Base-by-base conservation (phyloP, 2,797 vertebrate genomes). In the Champsocephalus esox region DNA sequence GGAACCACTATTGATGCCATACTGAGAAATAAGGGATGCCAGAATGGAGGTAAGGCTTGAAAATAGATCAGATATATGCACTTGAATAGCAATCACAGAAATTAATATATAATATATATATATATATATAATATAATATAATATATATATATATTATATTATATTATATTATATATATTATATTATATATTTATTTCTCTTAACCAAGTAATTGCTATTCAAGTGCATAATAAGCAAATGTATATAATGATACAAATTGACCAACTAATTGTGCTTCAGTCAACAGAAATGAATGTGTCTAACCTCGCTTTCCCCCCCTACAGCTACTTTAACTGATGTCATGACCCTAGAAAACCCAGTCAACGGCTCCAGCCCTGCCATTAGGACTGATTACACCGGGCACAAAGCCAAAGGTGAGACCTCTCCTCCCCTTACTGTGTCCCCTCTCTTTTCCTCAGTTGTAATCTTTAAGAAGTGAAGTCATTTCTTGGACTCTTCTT, bases 1-100 rank as follows among this genome's bases (percentile, higher is more conserved):
- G 96, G 97, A 89, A 98, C 98, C 60, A 96, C 96, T 65, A 90
- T 98, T 75, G 96, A 99, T 80, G 93, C 95, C 55, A 96, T 99
- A 74, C 92, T 98, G 74, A 96, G 97, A 90, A 99, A 99, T 89
- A 98, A 98, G 93, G 98, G 98, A 88, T 99, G 98, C 77, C 95
- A 97, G 74, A 97, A 90, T 84, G 96, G 94, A 88, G 95, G 98
- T 99, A 93, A 96, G 96, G 95, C 19, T 72, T 13, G 38, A 51
- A 49, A 63, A 46, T 4, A 44, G 1, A 57, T 56, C 0, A 9
- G 28, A 72, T 41, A 48, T 24, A 21, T 21, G 21, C 21, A 21
- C 21, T 21, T 21, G 21, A 21, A 21, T 21, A 21, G 21, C 21
- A 21, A 21, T 21, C 21, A 21, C 21, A 21, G 21, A 21, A 21